Conservation (phyloP, 1,140 invertebrate genomes). For the Radopholus similis region DNA sequence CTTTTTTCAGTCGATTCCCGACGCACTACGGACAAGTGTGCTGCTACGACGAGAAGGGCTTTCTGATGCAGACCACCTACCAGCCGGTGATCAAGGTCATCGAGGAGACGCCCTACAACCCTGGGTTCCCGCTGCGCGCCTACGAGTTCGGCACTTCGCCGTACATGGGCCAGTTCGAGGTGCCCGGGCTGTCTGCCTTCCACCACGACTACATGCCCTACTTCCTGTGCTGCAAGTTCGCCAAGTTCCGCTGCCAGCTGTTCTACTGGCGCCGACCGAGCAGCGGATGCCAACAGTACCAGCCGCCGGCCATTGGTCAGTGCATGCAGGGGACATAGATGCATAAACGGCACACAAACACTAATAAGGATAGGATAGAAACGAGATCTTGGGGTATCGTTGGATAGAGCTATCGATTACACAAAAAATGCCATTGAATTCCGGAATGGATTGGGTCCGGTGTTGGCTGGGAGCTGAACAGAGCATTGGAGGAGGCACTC, state of each 20-base stretch:
- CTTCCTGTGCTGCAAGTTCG: constrained; percentile 59
- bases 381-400: too few species aligned
- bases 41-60: constrained; percentile 58
- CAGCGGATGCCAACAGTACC: constrained; percentile 58
- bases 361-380: too few species aligned
- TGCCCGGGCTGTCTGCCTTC: constrained; percentile 54
- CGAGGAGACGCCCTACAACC: constrained; percentile 60
- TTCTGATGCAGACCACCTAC: constrained; percentile 58
- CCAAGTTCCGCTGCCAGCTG: constrained; percentile 57
- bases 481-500: too few species aligned
- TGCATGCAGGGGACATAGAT: neutral
- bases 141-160: constrained; percentile 59
- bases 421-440: too few species aligned
- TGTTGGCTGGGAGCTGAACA: too few species aligned
- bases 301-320: constrained; percentile 53
- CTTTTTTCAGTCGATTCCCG: constrained; percentile 50
- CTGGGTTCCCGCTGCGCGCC: constrained; percentile 53
- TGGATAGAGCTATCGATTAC: too few species aligned
- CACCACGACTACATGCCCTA: constrained; percentile 61
- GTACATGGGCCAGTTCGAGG: constrained; percentile 60
- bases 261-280: constrained; percentile 59
- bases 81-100: constrained; percentile 60
- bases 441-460: too few species aligned
- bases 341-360: neutral
- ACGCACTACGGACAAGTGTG: constrained; percentile 60